Conservation (phyloP, 2,113 vertebrate species). For the Cercopithecus mona region DNA sequence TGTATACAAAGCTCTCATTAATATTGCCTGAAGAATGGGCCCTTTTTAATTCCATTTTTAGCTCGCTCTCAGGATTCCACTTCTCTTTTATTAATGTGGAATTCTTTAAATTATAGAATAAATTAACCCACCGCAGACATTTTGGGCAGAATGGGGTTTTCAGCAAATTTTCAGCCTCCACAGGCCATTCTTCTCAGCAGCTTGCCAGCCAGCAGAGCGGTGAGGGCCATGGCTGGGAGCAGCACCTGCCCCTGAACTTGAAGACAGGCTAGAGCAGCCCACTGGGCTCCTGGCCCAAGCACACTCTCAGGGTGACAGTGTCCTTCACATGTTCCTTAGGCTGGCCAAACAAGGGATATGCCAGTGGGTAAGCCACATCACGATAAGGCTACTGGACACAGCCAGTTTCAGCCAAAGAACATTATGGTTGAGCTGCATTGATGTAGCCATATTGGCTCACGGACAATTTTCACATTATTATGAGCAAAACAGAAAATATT, state of each 20-base stretch:
- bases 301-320: background rate
- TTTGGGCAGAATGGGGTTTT: conserved; percentile 32
- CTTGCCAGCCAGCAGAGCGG: background rate
- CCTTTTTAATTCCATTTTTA: conserved; percentile 76
- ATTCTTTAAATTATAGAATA: conserved; percentile 81
- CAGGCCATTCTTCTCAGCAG: conserved; percentile 13
- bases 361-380: background rate
- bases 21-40: conserved; percentile 76
- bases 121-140: conserved; percentile 77
- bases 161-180: background rate
- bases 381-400: background rate
- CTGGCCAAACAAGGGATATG: background rate
- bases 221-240: background rate
- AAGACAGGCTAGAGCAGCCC: background rate
- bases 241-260: background rate
- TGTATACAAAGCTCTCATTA: conserved; percentile 78
- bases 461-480: background rate
- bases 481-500: background rate
- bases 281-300: background rate
- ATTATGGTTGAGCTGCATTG: background rate
- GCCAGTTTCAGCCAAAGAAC: background rate
- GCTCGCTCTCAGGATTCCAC: conserved; percentile 74
- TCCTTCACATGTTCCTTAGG: background rate
- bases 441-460: background rate
- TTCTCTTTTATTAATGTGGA: conserved; percentile 77